Conservation (phyloP, 2,888 invertebrate genomes). For the Lamellibrachia columna region DNA sequence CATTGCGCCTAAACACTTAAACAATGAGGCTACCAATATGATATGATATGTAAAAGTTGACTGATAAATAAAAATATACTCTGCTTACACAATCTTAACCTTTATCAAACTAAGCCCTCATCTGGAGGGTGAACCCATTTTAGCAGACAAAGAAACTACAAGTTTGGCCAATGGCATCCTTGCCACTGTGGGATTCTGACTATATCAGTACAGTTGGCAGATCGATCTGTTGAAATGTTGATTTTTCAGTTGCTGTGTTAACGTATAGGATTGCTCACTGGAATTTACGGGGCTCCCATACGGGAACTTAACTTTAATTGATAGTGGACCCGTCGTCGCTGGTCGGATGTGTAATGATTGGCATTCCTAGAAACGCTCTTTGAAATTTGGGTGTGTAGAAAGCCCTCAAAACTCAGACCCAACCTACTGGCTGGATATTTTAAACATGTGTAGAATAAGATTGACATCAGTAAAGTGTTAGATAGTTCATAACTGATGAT, state of each 20-base stretch:
- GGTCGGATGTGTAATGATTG: too few species aligned
- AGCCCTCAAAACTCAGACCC: too few species aligned
- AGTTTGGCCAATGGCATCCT: not conserved
- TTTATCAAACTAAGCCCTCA: not conserved
- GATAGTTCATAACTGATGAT: not conserved
- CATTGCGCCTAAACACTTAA: too few species aligned
- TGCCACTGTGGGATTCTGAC: not conserved
- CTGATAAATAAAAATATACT: conserved; percentile 1
- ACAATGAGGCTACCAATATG: not conserved
- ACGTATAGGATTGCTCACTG: too few species aligned
- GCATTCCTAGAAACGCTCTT: too few species aligned
- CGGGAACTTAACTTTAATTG: too few species aligned
- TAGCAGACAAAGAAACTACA: not conserved
- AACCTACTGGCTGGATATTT: not conserved
- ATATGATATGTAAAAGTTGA: not conserved
- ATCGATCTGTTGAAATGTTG: too few species aligned
- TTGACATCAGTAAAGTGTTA: not conserved
- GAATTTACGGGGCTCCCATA: too few species aligned
- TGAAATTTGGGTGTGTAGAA: too few species aligned
- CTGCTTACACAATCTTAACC: not conserved
- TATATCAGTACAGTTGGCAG: not conserved
- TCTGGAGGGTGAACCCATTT: not conserved
- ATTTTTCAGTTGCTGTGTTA: too few species aligned
- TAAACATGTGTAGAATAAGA: not conserved
- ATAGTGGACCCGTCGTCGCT: too few species aligned